Conservation (phyloP, 2,888 invertebrate species). For the Dicyrtoma fusca region DNA sequence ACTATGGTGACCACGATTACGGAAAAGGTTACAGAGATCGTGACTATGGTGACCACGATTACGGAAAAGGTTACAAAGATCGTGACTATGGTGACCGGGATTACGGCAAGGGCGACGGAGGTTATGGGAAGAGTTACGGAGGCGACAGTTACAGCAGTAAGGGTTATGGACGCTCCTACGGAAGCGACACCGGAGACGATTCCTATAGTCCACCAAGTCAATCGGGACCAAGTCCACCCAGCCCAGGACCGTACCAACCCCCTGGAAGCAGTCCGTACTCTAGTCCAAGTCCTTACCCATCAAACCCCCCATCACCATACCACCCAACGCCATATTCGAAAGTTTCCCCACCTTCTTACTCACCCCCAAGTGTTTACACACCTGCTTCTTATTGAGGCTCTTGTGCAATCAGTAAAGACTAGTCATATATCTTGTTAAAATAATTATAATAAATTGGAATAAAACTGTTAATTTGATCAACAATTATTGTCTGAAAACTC, state of each 20-base stretch:
- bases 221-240: neutral
- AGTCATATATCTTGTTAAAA: conserved; percentile 24
- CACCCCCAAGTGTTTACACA: neutral
- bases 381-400: conserved; percentile 6
- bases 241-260: neutral
- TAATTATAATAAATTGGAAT: neutral
- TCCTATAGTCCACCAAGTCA: neutral
- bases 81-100: neutral
- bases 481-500: too few species aligned
- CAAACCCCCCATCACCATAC: neutral
- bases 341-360: neutral
- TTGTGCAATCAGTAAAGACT: conserved; percentile 12
- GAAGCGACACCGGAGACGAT: neutral
- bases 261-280: neutral
- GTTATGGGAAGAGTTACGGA: neutral
- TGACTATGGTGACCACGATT: neutral
- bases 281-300: neutral
- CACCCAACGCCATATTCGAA: neutral
- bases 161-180: neutral
- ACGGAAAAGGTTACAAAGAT: neutral
- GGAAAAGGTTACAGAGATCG: neutral
- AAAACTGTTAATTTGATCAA: too few species aligned
- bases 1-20: neutral
- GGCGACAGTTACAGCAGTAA: neutral
- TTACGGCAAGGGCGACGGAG: neutral